Evolutionary conservation across 2,113 vertebrate genomes (phyloP), one percentile per base, ranked within the genome.

Genomic region (Cyanoderma ruficeps): DNA sequence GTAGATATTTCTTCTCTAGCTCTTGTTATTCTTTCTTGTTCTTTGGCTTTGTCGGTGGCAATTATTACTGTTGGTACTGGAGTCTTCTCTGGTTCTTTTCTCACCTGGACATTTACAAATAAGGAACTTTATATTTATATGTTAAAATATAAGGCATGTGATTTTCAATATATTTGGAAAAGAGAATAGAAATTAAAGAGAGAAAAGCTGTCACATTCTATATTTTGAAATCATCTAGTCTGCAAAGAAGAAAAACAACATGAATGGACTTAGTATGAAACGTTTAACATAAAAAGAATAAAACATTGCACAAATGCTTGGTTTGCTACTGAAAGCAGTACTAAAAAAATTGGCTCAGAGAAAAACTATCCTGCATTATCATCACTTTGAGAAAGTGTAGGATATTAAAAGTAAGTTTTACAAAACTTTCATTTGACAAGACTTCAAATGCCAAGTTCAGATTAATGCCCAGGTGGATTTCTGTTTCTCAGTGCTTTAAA

Each of bases 41-140:
- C 97, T 89, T 97, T 98, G 88, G 75, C 50, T 98, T 97, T 97
- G 19, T 98, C 98, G 44, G 97, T 70, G 24, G 98, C 94, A 78
- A 98, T 96, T 97, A 96, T 90, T 86, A 97, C 97, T 78, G 96
- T 97, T 14, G 97, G 96, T 74, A 97, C 61, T 65, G 98, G 95
- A 75, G 89, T 91, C 93, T 97, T 98, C 79, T 97, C 98, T 24
- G 96, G 94, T 97, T 98, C 98, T 63, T 98, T 98, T 97, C 89
- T 97, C 57, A 97, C 80, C 98, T 98, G 89, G 5, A 74, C 90
- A 70, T 97, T 97, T 96, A 95, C 5, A 78, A 52, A 81, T 28
- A 71, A 94, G 64, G 80, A 90, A 61, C 2, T 64, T 64, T 87
- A 68, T 74, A 56, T 76, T 22, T 37, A 83, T 63, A 24, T 69